These are phyloP conservation scores for Sebastes steindachneri DNA, from an alignment of 2,797 vertebrate genomes.

Conservation along the genomic window DNA sequence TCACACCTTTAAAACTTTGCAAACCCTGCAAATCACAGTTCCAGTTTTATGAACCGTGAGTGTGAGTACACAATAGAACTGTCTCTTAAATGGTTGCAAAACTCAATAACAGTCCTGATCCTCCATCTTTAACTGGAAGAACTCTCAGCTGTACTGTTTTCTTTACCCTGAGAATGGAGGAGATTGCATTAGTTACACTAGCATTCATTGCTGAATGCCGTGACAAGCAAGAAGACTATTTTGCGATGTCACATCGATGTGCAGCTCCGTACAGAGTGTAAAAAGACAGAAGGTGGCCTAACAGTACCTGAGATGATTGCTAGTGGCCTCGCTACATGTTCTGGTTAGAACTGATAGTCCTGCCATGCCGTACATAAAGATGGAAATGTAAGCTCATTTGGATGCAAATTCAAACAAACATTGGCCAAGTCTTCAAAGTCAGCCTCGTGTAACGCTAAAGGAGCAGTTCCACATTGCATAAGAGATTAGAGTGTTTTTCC, in stretches of 20 bases:
- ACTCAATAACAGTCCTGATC: neutral
- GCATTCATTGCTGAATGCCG: conserved; percentile 8
- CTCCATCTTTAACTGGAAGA: neutral
- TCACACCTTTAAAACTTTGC: neutral
- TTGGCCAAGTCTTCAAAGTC: conserved; percentile 46
- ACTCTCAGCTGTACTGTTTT: conserved; percentile 1
- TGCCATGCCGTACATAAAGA: conserved; percentile 11
- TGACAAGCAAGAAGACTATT: neutral
- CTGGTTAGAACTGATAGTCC: conserved; percentile 4
- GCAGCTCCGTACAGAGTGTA: neutral
- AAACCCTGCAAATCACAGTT: neutral
- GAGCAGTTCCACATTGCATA: conserved; percentile 18
- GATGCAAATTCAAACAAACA: conserved; percentile 54
- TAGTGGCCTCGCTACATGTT: conserved; percentile 3
- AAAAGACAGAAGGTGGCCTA: conserved; percentile 9
- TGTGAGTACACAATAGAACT: neutral
- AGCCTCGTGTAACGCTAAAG: conserved; percentile 14
- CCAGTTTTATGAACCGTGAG: neutral
- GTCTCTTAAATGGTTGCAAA: neutral
- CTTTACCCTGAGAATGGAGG: neutral
- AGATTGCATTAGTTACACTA: neutral
- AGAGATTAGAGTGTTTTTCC: conserved; percentile 31
- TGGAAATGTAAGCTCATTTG: conserved; percentile 37
- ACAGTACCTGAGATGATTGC: conserved; percentile 14
- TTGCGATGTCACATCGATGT: conserved; percentile 5